Evolutionary conservation across 2,797 vertebrate species (phyloP), one percentile per base, ranked within the genome.

Genomic region (Cephalopachus bancanus): DNA sequence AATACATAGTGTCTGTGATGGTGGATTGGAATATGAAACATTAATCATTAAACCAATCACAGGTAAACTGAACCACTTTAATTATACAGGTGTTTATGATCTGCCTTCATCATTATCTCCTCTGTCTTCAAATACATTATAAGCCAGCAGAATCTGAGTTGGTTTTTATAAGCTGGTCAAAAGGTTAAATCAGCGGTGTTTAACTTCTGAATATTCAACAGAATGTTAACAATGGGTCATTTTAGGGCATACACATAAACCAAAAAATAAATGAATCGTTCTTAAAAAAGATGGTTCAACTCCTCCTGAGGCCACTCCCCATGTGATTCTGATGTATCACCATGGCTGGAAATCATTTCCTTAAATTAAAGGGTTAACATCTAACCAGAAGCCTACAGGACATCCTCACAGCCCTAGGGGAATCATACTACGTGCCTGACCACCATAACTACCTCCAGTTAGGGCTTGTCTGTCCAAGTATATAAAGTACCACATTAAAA

Each of bases 291-390:
- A 51, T 26, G 11, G 33, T 17, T 80, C 15, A 19, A 17, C 5
- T 81, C 26, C 1, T 69, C 9, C 19, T 37, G 4, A 8, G 1
- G 14, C 11, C 14, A 5, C 0, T 59, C 28, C 6, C 20, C 4
- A 0, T 15, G 1, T 28, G n/a, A 28, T 22, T 57, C 4, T 14
- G 4, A 33, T 33, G 6, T 57, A 26, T 3, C 7, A 51, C 2
- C 15, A 20, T 37, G 22, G 22, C 7, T 62, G 17, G 22, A 62
- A 59, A 90, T 37, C 2, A 2, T 3, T 69, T 6, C 14, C 15
- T 89, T 67, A n/a, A 79, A 64, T 71, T 19, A 64, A 33, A 87
- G 4, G 6, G 16, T 60, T 71, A 44, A 14, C 14, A 4, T 72
- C 5, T 44, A 67, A 7, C 17, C 5, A 26, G 8, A 10, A 53